Evolutionary conservation across 2,113 vertebrate genomes (phyloP).

Genomic region (Boulengeromyrus knoepffleri): DNA sequence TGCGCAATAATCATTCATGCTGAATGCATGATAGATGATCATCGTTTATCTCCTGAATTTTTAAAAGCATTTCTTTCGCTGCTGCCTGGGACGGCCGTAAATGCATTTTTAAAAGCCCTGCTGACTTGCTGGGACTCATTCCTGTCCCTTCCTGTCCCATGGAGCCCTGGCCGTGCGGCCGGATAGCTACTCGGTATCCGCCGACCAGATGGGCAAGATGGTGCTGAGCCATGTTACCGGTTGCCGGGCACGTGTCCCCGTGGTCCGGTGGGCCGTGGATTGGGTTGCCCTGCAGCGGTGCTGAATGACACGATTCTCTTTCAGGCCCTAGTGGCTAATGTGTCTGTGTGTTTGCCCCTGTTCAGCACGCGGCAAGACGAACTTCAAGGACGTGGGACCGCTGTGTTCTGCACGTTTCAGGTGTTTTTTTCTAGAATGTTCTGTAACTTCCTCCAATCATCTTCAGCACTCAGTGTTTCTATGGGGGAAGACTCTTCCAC

Average conservation of each 20-base stretch:
- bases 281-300: slow-evolving; percentile 34
- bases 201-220: background rate
- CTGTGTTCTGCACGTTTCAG: background rate
- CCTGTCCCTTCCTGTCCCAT: background rate
- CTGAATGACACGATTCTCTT: slow-evolving; percentile 44
- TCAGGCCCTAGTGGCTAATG: slow-evolving; percentile 54
- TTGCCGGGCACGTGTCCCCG: slow-evolving; percentile 20
- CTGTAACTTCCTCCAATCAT: background rate
- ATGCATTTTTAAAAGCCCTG: background rate
- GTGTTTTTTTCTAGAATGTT: background rate
- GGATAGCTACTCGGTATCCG: background rate
- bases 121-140: background rate
- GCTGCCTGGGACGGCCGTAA: background rate
- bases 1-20: background rate
- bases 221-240: background rate
- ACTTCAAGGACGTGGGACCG: background rate
- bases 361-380: background rate
- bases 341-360: background rate
- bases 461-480: background rate
- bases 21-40: background rate
- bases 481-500: background rate
- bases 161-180: background rate
- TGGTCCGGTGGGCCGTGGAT: slow-evolving; percentile 30
- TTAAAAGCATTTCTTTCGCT: background rate
- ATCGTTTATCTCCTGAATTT: background rate